Conservation (phyloP, 2,113 vertebrate genomes). For the Cyprinodon tularosa region DNA sequence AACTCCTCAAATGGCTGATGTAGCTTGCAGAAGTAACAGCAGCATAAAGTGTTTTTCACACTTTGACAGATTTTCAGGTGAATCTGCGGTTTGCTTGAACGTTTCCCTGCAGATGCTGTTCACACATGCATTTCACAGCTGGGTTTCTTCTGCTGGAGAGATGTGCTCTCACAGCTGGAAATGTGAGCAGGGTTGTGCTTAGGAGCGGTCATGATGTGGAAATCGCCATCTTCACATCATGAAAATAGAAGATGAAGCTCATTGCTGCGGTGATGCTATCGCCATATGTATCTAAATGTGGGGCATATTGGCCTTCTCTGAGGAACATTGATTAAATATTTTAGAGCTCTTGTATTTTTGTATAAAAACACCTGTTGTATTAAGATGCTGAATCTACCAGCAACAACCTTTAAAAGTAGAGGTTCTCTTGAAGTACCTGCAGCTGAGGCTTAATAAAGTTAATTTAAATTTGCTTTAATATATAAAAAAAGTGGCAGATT, state of each 20-base stretch:
- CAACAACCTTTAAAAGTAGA: background rate
- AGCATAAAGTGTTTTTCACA: background rate
- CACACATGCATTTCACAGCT: slow-evolving; percentile 4
- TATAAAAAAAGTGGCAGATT: background rate
- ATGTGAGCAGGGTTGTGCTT: background rate
- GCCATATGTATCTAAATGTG: background rate
- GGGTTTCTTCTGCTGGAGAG: slow-evolving; percentile 5
- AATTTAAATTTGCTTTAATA: background rate
- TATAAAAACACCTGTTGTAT: background rate
- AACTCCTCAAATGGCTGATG: background rate
- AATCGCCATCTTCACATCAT: background rate
- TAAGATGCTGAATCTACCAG: background rate
- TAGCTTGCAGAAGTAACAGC: no score
- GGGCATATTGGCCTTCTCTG: background rate
- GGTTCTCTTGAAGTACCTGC: background rate
- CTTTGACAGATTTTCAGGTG: background rate
- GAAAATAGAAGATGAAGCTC: background rate
- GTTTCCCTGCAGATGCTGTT: background rate
- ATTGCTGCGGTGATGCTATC: background rate
- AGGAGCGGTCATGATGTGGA: background rate
- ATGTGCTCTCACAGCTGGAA: slow-evolving; percentile 6
- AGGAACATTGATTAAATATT: background rate
- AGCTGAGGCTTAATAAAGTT: background rate
- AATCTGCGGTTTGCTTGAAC: background rate
- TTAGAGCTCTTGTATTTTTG: background rate